Evolutionary conservation across 2,888 invertebrate genomes (phyloP).

Genomic region (Macrophya alboannulata): DNA sequence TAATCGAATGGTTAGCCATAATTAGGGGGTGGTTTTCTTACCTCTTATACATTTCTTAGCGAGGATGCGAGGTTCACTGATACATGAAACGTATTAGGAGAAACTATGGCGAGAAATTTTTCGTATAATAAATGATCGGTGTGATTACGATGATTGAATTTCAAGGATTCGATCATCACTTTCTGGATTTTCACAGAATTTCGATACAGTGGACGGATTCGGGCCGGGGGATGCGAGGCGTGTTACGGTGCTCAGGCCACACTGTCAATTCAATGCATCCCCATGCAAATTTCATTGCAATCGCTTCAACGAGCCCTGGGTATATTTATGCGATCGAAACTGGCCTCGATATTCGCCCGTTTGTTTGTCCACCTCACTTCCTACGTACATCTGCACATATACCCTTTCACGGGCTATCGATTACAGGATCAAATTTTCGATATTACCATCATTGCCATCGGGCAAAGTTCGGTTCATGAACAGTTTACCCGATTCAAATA

Average conservation of each 20-base stretch:
- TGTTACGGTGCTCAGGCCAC: background rate
- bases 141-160: background rate
- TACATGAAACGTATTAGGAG: too few species aligned
- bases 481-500: background rate
- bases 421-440: slow-evolving; percentile 1
- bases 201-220: background rate
- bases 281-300: slow-evolving; percentile 50
- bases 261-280: slow-evolving; percentile 46
- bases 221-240: background rate
- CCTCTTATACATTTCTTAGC: background rate
- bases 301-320: slow-evolving; percentile 36
- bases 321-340: slow-evolving; percentile 49
- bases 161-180: slow-evolving; percentile 24
- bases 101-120: background rate
- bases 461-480: background rate
- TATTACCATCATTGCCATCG: background rate
- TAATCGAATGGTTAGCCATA: slow-evolving; percentile 1
- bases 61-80: too few species aligned
- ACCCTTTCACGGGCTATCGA: background rate
- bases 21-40: background rate
- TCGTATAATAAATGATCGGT: background rate
- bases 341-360: slow-evolving; percentile 20
- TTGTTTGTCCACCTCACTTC: slow-evolving; percentile 27
- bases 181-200: background rate
- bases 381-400: background rate